Base-by-base conservation (phyloP, 2,888 invertebrate genomes). In the Cosmopolites sordidus region DNA sequence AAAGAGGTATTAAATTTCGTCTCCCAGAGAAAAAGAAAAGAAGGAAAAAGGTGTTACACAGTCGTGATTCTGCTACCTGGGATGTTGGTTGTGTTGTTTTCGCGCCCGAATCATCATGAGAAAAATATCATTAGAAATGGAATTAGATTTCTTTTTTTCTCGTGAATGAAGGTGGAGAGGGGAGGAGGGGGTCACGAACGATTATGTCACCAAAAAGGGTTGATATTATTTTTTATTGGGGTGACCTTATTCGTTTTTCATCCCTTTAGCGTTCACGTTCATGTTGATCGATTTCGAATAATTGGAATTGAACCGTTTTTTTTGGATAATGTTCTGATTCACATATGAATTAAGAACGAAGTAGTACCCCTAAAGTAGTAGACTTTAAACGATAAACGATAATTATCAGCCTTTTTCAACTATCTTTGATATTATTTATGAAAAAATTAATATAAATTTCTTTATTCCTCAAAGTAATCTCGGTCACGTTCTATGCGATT, bases 1-100 rank as follows among this genome's bases (percentile, higher is more conserved):
- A 70, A 71, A 66, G 66, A 63, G 72, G 72, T 73, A 74, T 74
- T 74, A 73, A 73, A 73, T 74, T 73, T 33, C 33, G 33, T 11
- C n/a, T n/a, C 8, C 33, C 33, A 3, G 11, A 12, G 12, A 33
- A n/a, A 3, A 3, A 8, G 3, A 22, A 22, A 22, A 22, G 22
- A 8, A 8, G 4, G 22, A 22, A 22, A 22, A 22, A 22, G 22
- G 22, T 5, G 8, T n/a, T 8, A 22, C 22, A 22, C 22, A 8
- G 22, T 8, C 22, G 22, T 22, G 22, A 8, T 3, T 8, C 22
- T 22, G n/a, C 8, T 22, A 22, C 22, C 22, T 22, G 22, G 22
- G 22, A 22, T 5, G 22, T 8, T 22, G 22, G 22, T 3, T 22
- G 22, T 33, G 5, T 33, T 33, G 33, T 33, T 33, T 33, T 12